Evolutionary conservation across 1,140 invertebrate genomes (phyloP).

Genomic region (Apocrypta bakeri): DNA sequence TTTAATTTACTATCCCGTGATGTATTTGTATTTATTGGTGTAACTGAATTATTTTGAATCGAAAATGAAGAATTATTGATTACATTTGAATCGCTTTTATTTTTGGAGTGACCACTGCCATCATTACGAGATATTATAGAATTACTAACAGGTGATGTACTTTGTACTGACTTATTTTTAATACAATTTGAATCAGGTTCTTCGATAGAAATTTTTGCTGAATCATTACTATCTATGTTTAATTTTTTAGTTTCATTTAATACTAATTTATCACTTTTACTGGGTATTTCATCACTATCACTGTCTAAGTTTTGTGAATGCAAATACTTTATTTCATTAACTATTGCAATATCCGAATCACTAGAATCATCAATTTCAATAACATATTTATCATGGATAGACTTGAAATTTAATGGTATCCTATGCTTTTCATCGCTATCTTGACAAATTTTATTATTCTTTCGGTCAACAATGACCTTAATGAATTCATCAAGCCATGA

Average conservation of each 20-base stretch:
- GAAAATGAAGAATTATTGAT: too few species aligned
- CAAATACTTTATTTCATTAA: conserved; percentile 17
- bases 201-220: too few species aligned
- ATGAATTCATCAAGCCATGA: not conserved
- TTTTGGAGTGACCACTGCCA: too few species aligned
- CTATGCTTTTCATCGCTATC: not conserved
- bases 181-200: not conserved
- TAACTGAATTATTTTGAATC: too few species aligned
- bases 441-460: not conserved
- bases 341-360: conserved; percentile 25
- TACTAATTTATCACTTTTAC: not conserved
- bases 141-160: too few species aligned
- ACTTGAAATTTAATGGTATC: not conserved
- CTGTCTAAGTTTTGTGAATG: not conserved
- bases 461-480: not conserved
- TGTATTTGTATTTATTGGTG: not conserved
- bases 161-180: not conserved
- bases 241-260: not conserved
- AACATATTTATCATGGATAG: not conserved
- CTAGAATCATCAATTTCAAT: conserved; percentile 15
- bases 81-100: not conserved
- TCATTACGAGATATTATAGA: too few species aligned
- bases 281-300: conserved; percentile 12
- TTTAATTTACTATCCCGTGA: conserved; percentile 56
- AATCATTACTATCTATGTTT: too few species aligned